Evolutionary conservation across 2,888 invertebrate species (phyloP).

Genomic region (Pristionchus fissidentatus): DNA sequence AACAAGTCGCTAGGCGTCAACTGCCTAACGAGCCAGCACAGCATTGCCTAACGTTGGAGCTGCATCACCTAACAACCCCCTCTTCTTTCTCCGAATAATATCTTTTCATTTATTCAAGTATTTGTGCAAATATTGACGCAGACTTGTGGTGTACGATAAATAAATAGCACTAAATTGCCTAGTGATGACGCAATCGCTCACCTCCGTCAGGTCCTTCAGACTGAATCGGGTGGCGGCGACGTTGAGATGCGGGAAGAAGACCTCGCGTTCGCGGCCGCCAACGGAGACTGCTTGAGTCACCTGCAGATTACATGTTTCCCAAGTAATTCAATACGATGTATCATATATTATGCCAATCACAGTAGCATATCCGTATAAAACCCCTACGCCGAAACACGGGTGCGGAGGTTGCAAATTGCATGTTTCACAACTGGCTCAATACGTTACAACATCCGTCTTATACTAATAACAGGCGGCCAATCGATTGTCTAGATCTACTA

Average conservation of each 20-base stretch:
- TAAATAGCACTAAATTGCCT: background rate
- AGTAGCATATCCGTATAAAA: background rate
- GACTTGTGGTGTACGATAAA: too few species aligned
- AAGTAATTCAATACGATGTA: background rate
- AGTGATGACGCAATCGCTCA: constrained; percentile 9
- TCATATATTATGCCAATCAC: background rate
- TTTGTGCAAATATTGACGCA: too few species aligned
- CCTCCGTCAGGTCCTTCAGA: constrained; percentile 44
- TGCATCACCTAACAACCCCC: too few species aligned
- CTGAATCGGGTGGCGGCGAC: constrained; percentile 46
- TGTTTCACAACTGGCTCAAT: background rate
- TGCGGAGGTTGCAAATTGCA: background rate
- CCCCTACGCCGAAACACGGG: too few species aligned
- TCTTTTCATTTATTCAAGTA: too few species aligned
- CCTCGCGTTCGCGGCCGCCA: background rate
- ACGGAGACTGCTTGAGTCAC: background rate
- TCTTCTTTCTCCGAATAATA: too few species aligned
- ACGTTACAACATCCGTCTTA: background rate
- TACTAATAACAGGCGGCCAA: background rate
- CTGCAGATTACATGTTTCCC: background rate
- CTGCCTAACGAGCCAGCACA: too few species aligned
- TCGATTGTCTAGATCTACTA: too few species aligned
- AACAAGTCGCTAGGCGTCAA: too few species aligned
- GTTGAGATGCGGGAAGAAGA: constrained; percentile 37
- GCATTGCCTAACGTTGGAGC: too few species aligned